Percentiles rank a stretch among this genome's conserved stretches.
These are phyloP conservation scores for Megalopta genalis DNA, from an alignment of 1,140 invertebrate genomes.

Conservation along the genomic window DNA sequence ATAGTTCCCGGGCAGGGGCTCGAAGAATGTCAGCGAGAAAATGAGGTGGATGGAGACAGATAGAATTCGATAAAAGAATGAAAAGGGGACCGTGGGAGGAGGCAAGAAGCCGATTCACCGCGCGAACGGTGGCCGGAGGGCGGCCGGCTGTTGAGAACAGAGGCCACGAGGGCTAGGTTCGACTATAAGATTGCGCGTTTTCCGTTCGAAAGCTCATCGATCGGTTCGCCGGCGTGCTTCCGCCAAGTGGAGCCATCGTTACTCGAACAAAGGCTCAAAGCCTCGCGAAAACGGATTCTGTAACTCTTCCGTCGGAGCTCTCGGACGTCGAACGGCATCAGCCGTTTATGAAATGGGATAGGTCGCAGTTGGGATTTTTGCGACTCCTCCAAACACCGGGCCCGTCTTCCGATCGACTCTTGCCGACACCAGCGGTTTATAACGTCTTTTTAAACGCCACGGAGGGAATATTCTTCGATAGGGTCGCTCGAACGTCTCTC, in stretches of 20 bases:
- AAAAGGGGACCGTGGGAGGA: not conserved
- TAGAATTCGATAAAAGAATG: conserved; percentile 46
- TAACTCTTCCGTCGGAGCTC: conserved; percentile 37
- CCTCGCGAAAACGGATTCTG: conserved; percentile 51
- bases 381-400: conserved; percentile 11
- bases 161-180: conserved; percentile 22
- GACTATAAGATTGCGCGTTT: conserved; percentile 54
- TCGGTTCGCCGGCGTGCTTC: conserved; percentile 34
- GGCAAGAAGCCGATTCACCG: conserved; percentile 15
- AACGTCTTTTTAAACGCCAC: not conserved
- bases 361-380: conserved; percentile 19
- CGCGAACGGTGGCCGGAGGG: not conserved
- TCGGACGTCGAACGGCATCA: conserved; percentile 24
- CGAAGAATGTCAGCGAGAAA: conserved; percentile 36
- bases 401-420: not conserved
- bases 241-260: conserved; percentile 49
- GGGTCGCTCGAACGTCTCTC: too few species aligned
- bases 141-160: not conserved
- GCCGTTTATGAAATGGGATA: conserved; percentile 40
- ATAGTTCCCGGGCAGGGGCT: conserved; percentile 8
- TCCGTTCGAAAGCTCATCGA: conserved; percentile 54
- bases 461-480: not conserved
- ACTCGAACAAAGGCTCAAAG: conserved; percentile 58
- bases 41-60: conserved; percentile 31
- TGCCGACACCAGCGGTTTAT: not conserved